Evolutionary conservation across 2,888 invertebrate species (phyloP).

Genomic region (Scelioninae gen. 1): DNA sequence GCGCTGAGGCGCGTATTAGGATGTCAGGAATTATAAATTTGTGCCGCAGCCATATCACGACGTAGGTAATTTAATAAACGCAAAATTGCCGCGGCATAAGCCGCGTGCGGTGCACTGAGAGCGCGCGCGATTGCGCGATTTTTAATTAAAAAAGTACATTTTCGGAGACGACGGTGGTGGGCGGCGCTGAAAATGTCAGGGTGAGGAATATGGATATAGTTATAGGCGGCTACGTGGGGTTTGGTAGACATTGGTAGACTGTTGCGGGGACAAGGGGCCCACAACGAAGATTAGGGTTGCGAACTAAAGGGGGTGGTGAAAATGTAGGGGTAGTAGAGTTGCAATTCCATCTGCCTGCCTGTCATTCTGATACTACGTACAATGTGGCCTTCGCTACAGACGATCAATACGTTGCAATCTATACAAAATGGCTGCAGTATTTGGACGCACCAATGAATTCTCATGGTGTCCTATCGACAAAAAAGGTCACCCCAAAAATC

Average conservation of each 20-base stretch:
- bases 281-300: conserved; percentile 75
- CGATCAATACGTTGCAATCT: conserved; percentile 84
- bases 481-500: conserved; percentile 9
- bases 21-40: conserved; percentile 65
- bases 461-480: conserved; percentile 33
- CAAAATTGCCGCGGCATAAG: conserved; percentile 68
- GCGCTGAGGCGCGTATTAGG: conserved; percentile 57
- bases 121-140: conserved; percentile 63
- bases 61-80: conserved; percentile 74
- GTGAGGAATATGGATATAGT: conserved; percentile 84
- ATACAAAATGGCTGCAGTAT: conserved; percentile 84
- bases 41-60: conserved; percentile 53
- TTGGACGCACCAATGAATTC: conserved; percentile 71
- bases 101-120: conserved; percentile 54
- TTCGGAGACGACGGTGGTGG: conserved; percentile 66
- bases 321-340: conserved; percentile 78
- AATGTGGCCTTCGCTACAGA: conserved; percentile 80
- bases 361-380: conserved; percentile 84
- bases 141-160: conserved; percentile 73
- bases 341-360: conserved; percentile 85
- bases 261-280: conserved; percentile 45
- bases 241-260: conserved; percentile 74
- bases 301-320: conserved; percentile 77
- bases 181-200: conserved; percentile 70
- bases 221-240: conserved; percentile 81